Evolutionary conservation across 1,140 invertebrate species (phyloP).

Genomic region (Rhyzopertha dominica): DNA sequence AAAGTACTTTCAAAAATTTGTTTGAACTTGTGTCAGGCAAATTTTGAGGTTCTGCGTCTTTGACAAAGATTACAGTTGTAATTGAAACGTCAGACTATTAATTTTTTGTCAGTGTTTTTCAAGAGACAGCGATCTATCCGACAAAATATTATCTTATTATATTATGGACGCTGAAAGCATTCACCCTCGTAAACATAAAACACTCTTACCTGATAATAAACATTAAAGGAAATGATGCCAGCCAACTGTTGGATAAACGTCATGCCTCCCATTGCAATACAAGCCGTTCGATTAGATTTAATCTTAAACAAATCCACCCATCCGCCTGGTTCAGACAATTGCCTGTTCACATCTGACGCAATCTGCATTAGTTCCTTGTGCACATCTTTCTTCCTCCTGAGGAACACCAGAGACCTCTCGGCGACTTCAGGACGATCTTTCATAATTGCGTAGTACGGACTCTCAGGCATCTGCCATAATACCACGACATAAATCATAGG

Average conservation of each 20-base stretch:
- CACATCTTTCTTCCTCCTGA: conserved; percentile 4
- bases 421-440: conserved; percentile 3
- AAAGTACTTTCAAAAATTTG: too few relatives aligned
- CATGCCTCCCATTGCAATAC: conserved; percentile 23
- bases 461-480: conserved; percentile 17
- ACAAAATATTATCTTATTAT: too few relatives aligned
- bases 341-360: neutral
- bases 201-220: conserved; percentile 11
- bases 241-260: conserved; percentile 5
- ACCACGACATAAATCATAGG: conserved; percentile 12
- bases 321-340: conserved; percentile 14
- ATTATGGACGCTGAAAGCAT: too few relatives aligned
- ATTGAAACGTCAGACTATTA: too few relatives aligned
- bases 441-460: conserved; percentile 17
- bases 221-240: conserved; percentile 12
- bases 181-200: too few relatives aligned
- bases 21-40: too few relatives aligned
- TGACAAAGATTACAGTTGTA: too few relatives aligned
- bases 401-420: conserved; percentile 2
- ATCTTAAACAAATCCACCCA: conserved; percentile 34
- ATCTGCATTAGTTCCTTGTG: conserved; percentile 14
- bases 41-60: too few relatives aligned
- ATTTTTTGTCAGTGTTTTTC: too few relatives aligned
- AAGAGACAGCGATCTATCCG: too few relatives aligned
- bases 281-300: conserved; percentile 43